A percentile compares a stretch with the other conserved stretches of the same genome.
Conservation (phyloP, 2,888 invertebrate genomes). For the Drosophila histrio region DNA sequence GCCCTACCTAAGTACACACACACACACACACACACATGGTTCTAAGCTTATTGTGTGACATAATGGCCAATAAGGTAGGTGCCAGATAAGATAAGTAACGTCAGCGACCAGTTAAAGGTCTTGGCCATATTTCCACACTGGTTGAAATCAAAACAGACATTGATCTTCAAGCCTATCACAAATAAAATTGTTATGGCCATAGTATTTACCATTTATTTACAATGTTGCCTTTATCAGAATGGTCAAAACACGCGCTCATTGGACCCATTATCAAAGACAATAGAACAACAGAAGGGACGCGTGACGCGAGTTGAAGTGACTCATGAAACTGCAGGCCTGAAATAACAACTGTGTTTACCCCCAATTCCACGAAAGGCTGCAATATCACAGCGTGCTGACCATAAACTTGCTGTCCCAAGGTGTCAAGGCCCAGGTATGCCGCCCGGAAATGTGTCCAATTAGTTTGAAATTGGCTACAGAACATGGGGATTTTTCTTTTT, state of each 20-base stretch:
- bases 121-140: neutral
- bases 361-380: constrained; percentile 29
- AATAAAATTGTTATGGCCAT: neutral
- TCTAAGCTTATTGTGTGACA: constrained; percentile 3
- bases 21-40: neutral
- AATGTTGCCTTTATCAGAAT: neutral
- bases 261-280: constrained; percentile 20
- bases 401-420: neutral
- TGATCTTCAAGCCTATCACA: constrained; percentile 18
- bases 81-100: constrained; percentile 31
- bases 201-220: neutral
- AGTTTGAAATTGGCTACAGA: neutral
- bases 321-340: constrained; percentile 28
- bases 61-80: constrained; percentile 1
- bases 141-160: neutral
- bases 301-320: constrained; percentile 29
- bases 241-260: constrained; percentile 8
- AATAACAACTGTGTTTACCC: constrained; percentile 21
- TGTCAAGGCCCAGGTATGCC: constrained; percentile 30
- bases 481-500: neutral
- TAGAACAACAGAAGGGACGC: neutral
- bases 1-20: neutral
- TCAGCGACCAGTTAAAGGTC: neutral
- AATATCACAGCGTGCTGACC: constrained; percentile 6
- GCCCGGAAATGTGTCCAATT: constrained; percentile 23